phyloP scores from a whole-genome alignment of 2,797 vertebrate species.

The Varecia variegata region DNA sequence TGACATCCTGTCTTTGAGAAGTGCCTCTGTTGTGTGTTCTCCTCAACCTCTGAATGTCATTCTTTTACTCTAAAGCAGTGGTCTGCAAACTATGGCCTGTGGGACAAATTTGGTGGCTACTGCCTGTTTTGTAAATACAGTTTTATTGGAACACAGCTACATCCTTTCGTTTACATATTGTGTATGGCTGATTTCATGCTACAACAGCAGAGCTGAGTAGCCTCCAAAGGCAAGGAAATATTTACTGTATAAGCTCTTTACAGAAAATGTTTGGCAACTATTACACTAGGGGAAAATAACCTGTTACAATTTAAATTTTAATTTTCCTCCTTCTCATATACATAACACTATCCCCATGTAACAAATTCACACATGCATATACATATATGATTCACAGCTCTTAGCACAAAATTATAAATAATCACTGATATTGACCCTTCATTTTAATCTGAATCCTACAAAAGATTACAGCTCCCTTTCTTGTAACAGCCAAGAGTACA shows the following conservation, averaged over 20 bases:
- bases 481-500: not conserved
- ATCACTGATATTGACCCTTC: not conserved
- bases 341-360: not conserved
- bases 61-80: not conserved
- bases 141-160: not conserved
- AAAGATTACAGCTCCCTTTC: constrained; percentile 50
- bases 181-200: not conserved
- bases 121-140: not conserved
- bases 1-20: not conserved
- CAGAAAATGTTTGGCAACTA: not conserved
- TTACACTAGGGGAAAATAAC: not conserved
- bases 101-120: not conserved
- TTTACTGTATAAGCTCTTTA: not conserved
- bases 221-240: not conserved
- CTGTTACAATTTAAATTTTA: not conserved
- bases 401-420: constrained; percentile 18
- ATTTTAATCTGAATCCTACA: not conserved
- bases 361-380: not conserved
- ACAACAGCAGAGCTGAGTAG: not conserved
- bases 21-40: not conserved
- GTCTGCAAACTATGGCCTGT: not conserved
- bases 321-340: not conserved
- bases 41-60: not conserved
- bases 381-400: not conserved
- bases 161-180: not conserved